phyloP scores from a whole-genome alignment of 2,113 vertebrate genomes.

The Osmerus mordax region DNA sequence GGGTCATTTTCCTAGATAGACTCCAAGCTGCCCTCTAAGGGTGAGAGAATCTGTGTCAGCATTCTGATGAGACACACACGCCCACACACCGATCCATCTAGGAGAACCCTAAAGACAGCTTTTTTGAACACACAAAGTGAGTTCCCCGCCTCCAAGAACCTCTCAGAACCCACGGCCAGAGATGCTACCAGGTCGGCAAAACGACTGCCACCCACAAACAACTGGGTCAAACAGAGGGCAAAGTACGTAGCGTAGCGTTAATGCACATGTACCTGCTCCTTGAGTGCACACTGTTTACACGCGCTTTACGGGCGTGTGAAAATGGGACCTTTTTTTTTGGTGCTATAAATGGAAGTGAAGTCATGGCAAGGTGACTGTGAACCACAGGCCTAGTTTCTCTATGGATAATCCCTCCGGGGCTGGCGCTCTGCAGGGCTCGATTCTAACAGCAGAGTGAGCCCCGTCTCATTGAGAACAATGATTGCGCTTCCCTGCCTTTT shows the following conservation, averaged over 20 bases:
- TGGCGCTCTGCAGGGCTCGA: not conserved
- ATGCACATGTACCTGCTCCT: conserved; percentile 22
- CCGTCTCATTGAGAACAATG: not conserved
- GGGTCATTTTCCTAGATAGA: conserved; percentile 29
- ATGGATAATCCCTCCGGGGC: not conserved
- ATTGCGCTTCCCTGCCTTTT: not conserved
- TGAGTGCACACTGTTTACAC: not conserved
- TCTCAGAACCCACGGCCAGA: no score
- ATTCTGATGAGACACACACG: conserved; percentile 9
- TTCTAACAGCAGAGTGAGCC: not conserved
- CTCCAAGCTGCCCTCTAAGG: conserved; percentile 45
- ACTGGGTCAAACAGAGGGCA: conserved; percentile 6
- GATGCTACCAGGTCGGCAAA: no score
- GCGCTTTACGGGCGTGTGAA: not conserved
- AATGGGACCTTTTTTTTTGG: not conserved
- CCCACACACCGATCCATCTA: conserved; percentile 11
- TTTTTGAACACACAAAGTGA: conserved; percentile 33
- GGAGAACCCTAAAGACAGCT: conserved; percentile 24
- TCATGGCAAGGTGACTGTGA: not conserved
- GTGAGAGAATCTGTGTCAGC: conserved; percentile 43
- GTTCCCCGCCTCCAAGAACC: not conserved
- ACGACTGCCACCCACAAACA: no score
- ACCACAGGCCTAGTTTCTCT: conserved; percentile 1
- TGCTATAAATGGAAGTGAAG: not conserved
- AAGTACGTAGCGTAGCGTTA: conserved; percentile 23